Percentiles rank a stretch among this genome's conserved stretches.
These are phyloP conservation scores for Thelaira solivaga DNA, from an alignment of 2,888 invertebrate genomes.

Conservation along the genomic window DNA sequence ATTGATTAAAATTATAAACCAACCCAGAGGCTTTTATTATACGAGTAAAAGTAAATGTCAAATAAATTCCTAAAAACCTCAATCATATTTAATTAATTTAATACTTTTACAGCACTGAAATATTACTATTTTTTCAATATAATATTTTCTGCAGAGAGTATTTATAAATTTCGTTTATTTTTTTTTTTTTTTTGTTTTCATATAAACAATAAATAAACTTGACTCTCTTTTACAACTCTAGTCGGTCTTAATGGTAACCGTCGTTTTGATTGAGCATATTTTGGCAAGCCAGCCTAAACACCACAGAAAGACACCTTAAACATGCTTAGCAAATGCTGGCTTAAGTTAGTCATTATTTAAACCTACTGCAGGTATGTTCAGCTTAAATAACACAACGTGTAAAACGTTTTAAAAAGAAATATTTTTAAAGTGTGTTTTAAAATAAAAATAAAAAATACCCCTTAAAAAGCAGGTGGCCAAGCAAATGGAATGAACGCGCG, in stretches of 20 bases:
- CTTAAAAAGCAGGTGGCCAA: constrained; percentile 17
- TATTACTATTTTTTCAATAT: not conserved
- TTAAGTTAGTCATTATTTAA: constrained; percentile 51
- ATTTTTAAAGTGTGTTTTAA: not conserved
- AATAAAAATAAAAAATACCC: not conserved
- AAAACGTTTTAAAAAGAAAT: not conserved
- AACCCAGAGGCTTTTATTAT: too few species aligned
- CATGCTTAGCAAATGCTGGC: constrained; percentile 17
- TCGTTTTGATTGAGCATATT: constrained; percentile 48
- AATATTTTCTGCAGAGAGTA: constrained; percentile 17
- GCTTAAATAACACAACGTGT: not conserved
- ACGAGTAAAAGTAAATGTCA: too few species aligned
- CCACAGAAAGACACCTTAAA: constrained; percentile 41
- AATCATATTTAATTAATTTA: too few species aligned
- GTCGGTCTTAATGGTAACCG: constrained; percentile 3
- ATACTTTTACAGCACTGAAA: constrained; percentile 1
- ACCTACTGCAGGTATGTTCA: constrained; percentile 44
- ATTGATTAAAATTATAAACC: too few species aligned
- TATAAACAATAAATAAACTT: constrained; percentile 1
- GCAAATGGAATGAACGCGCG: not conserved
- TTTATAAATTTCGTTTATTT: too few species aligned
- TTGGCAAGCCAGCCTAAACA: constrained; percentile 32
- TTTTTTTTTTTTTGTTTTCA: not conserved
- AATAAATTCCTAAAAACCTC: too few species aligned
- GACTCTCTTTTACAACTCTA: constrained; percentile 25